Conservation (phyloP, 2,888 invertebrate genomes). For the Tineola bisselliella region DNA sequence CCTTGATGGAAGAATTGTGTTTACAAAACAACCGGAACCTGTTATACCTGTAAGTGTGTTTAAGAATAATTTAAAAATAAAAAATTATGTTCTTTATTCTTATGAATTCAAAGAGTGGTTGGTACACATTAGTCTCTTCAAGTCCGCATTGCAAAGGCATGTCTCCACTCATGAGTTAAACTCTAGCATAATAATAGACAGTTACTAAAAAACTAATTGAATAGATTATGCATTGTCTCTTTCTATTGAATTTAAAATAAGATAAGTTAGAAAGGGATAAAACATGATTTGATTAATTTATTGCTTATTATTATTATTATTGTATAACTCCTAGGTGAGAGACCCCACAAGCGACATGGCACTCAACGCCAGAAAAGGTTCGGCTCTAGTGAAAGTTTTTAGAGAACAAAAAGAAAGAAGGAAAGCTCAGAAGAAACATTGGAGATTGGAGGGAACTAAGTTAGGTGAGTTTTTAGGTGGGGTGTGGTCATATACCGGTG, state of each 20-base stretch:
- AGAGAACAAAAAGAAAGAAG: constrained; percentile 97
- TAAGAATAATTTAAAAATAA: background rate
- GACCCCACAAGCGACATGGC: constrained; percentile 99
- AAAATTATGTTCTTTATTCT: too few species aligned
- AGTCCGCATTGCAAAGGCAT: too few species aligned
- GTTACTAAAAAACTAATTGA: too few species aligned
- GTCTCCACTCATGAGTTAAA: too few species aligned
- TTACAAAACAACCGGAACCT: constrained; percentile 98
- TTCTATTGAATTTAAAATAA: too few species aligned
- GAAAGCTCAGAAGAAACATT: constrained; percentile 98
- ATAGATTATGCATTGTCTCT: too few species aligned
- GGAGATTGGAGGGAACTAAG: constrained; percentile 97
- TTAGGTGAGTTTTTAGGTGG: constrained; percentile 65
- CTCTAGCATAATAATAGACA: too few species aligned
- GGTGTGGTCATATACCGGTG: background rate
- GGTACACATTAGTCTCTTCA: too few species aligned
- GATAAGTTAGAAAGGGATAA: too few species aligned
- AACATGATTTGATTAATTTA: too few species aligned
- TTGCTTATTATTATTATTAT: constrained; percentile 5
- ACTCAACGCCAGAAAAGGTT: constrained; percentile 92
- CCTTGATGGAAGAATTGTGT: constrained; percentile 97
- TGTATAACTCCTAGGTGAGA: constrained; percentile 56
- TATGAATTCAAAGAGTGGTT: too few species aligned
- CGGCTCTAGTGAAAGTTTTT: constrained; percentile 86
- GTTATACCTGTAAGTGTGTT: constrained; percentile 90